phyloP scores from a whole-genome alignment of 2,113 vertebrate genomes.

The Forbesichthys agassizii region DNA sequence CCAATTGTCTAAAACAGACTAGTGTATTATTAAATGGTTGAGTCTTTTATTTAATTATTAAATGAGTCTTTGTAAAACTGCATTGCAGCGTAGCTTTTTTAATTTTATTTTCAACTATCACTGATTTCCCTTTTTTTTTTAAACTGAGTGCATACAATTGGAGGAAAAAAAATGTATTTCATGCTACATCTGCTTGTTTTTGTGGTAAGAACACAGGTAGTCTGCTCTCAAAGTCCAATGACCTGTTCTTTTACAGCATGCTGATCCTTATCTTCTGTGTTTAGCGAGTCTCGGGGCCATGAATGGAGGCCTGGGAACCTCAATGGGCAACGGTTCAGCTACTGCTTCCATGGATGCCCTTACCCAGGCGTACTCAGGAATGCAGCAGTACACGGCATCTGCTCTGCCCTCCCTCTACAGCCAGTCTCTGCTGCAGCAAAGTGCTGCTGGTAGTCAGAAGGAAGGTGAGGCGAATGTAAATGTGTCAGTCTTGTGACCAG shows the following conservation, averaged over 20 bases:
- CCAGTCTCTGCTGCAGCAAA: slow-evolving; percentile 93
- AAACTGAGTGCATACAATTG: too few species aligned
- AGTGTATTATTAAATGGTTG: too few species aligned
- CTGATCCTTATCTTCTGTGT: slow-evolving; percentile 71
- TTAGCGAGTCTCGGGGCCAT: slow-evolving; percentile 95
- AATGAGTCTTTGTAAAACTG: too few species aligned
- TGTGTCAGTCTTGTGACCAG: too few species aligned
- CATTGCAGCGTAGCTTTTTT: too few species aligned
- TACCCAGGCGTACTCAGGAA: slow-evolving; percentile 99
- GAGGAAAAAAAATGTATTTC: too few species aligned
- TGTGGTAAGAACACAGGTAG: neutral
- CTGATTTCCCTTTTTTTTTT: too few species aligned
- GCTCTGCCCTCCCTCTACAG: slow-evolving; percentile 96
- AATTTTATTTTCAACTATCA: too few species aligned
- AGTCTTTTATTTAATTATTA: too few species aligned
- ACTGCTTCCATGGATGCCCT: slow-evolving; percentile 96
- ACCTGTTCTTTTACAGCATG: too few species aligned
- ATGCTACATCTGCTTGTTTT: too few species aligned
- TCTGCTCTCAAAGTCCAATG: neutral
- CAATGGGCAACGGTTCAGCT: slow-evolving; percentile 91
- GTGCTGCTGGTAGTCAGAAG: slow-evolving; percentile 95
- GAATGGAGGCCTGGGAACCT: slow-evolving; percentile 93
- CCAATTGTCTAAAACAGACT: too few species aligned
- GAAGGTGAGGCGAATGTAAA: slow-evolving; percentile 81
- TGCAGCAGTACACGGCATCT: slow-evolving; percentile 96